Conservation (phyloP, 2,888 invertebrate species). For the Ceratothoa steindachneri region DNA sequence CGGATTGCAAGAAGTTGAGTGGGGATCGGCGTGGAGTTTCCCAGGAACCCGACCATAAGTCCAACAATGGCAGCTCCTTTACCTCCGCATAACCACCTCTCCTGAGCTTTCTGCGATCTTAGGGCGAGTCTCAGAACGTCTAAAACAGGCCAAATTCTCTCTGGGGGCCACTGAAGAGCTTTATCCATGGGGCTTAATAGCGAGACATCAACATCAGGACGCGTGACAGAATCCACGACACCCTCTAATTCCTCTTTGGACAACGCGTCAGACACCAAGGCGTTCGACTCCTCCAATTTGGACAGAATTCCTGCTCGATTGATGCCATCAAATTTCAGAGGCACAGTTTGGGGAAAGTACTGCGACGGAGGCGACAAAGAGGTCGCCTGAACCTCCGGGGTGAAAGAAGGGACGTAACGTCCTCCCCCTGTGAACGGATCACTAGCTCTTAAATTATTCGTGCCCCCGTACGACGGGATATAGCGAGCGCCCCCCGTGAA, state of each 20-base stretch:
- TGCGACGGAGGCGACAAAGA: conserved; percentile 31
- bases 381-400: conserved; percentile 45
- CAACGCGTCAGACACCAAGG: conserved; percentile 61
- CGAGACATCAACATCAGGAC: conserved; percentile 51
- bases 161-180: conserved; percentile 69
- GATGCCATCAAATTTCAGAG: conserved; percentile 71
- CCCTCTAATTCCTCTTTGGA: conserved; percentile 61
- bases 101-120: conserved; percentile 64
- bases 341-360: conserved; percentile 58
- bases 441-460: conserved; percentile 51
- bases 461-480: conserved; percentile 12
- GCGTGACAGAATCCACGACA: conserved; percentile 55
- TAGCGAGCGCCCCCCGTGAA: conserved; percentile 57
- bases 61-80: conserved; percentile 53
- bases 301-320: conserved; percentile 67
- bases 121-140: conserved; percentile 81
- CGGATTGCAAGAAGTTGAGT: conserved; percentile 76
- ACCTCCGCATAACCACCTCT: conserved; percentile 55
- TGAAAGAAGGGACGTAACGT: conserved; percentile 64
- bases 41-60: conserved; percentile 54
- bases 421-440: conserved; percentile 65
- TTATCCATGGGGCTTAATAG: conserved; percentile 61
- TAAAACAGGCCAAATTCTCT: conserved; percentile 61
- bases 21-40: conserved; percentile 58
- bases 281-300: conserved; percentile 51